These are phyloP conservation scores for Dryobates pubescens DNA, from an alignment of 2,797 vertebrate genomes.

Conservation along the genomic window DNA sequence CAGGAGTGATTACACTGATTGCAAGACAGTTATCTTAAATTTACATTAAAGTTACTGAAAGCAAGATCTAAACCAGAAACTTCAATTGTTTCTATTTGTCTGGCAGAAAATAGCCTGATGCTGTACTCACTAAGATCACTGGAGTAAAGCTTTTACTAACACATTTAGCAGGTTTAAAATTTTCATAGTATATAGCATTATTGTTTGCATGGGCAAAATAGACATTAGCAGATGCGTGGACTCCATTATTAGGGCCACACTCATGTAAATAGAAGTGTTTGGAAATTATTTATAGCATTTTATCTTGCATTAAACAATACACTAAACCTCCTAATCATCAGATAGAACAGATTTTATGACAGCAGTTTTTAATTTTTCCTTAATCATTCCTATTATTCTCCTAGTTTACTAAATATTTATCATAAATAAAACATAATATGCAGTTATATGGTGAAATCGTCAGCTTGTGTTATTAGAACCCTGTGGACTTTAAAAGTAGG, in stretches of 20 bases:
- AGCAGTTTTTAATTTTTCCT: not conserved
- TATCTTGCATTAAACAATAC: constrained; percentile 18
- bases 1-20: not conserved
- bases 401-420: not conserved
- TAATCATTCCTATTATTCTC: not conserved
- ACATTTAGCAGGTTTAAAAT: constrained; percentile 62
- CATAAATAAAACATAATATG: not conserved
- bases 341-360: not conserved
- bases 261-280: constrained; percentile 43
- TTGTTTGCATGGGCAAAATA: constrained; percentile 10
- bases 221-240: constrained; percentile 61
- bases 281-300: constrained; percentile 20
- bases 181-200: constrained; percentile 56
- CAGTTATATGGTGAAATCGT: not conserved
- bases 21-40: not conserved
- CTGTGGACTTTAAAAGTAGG: not conserved
- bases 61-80: not conserved
- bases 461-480: not conserved
- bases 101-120: constrained; percentile 15
- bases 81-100: constrained; percentile 36
- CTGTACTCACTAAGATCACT: constrained; percentile 35
- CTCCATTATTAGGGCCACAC: constrained; percentile 1
- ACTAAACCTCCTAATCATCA: not conserved
- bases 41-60: not conserved
- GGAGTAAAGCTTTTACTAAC: constrained; percentile 56